These are phyloP conservation scores for Aporophyla nigra DNA, from an alignment of 2,888 invertebrate genomes.

Conservation along the genomic window DNA sequence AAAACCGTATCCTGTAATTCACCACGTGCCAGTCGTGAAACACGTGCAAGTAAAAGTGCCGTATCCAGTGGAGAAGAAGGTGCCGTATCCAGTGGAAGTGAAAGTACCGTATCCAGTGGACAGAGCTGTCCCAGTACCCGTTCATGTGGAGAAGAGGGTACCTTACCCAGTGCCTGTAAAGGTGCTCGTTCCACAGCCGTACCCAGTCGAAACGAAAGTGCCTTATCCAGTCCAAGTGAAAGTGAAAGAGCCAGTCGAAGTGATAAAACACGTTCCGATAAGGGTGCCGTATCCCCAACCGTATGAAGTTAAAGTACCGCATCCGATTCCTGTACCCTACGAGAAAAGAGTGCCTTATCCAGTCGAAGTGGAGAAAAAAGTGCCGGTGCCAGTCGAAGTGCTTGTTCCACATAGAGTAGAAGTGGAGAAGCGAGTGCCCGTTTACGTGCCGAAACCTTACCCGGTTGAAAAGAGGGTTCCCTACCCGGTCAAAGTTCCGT, in stretches of 20 bases:
- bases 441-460: conserved; percentile 81
- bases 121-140: conserved; percentile 83
- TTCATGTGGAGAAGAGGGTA: conserved; percentile 85
- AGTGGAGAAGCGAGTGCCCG: conserved; percentile 78
- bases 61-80: conserved; percentile 84
- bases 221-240: conserved; percentile 88
- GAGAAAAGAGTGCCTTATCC: conserved; percentile 88
- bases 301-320: conserved; percentile 89
- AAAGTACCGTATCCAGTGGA: conserved; percentile 82
- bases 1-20: conserved; percentile 87
- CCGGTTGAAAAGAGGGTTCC: conserved; percentile 82
- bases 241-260: conserved; percentile 84
- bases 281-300: conserved; percentile 87
- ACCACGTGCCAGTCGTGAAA: conserved; percentile 84
- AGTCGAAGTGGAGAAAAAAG: conserved; percentile 87
- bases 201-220: conserved; percentile 91
- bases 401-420: conserved; percentile 70
- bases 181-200: conserved; percentile 86
- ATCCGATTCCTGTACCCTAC: conserved; percentile 87
- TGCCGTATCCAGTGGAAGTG: conserved; percentile 85
- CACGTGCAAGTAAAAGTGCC: conserved; percentile 86
- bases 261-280: conserved; percentile 85
- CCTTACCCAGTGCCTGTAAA: conserved; percentile 86
- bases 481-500: conserved; percentile 84
- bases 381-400: conserved; percentile 84